phyloP scores from a whole-genome alignment of 2,797 vertebrate species.

The Percopsis omiscomaycus region DNA sequence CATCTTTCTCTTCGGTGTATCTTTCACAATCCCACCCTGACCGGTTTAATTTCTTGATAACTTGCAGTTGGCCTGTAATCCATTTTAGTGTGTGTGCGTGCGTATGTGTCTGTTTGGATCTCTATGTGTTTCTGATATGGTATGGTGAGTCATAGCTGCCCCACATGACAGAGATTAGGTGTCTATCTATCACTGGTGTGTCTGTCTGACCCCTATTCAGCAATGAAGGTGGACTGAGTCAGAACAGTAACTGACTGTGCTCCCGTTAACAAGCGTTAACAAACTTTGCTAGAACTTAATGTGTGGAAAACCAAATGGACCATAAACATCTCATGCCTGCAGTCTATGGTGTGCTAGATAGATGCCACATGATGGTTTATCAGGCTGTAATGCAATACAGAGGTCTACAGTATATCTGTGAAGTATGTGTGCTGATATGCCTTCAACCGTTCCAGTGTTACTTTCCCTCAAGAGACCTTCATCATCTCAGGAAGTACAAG shows the following conservation, averaged over 20 bases:
- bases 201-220: slow-evolving; percentile 29
- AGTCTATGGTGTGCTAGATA: too few relatives aligned
- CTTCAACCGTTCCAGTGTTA: slow-evolving; percentile 7
- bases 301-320: too few relatives aligned
- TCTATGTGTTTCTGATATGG: neutral
- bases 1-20: slow-evolving; percentile 38
- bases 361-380: too few relatives aligned
- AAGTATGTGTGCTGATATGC: too few relatives aligned
- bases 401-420: too few relatives aligned
- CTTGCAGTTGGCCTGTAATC: slow-evolving; percentile 16
- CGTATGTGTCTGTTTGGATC: slow-evolving; percentile 13
- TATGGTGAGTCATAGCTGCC: slow-evolving; percentile 47
- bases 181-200: slow-evolving; percentile 25
- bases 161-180: slow-evolving; percentile 34
- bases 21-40: slow-evolving; percentile 25
- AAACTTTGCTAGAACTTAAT: too few relatives aligned
- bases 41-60: slow-evolving; percentile 14
- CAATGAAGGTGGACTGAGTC: slow-evolving; percentile 47
- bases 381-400: too few relatives aligned
- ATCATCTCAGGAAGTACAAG: slow-evolving; percentile 30
- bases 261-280: too few relatives aligned
- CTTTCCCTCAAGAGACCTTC: neutral
- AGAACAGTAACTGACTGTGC: slow-evolving; percentile 10
- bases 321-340: too few relatives aligned
- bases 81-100: slow-evolving; percentile 10